phyloP scores from a whole-genome alignment of 2,797 vertebrate species.

The Gorsachius magnificus region DNA sequence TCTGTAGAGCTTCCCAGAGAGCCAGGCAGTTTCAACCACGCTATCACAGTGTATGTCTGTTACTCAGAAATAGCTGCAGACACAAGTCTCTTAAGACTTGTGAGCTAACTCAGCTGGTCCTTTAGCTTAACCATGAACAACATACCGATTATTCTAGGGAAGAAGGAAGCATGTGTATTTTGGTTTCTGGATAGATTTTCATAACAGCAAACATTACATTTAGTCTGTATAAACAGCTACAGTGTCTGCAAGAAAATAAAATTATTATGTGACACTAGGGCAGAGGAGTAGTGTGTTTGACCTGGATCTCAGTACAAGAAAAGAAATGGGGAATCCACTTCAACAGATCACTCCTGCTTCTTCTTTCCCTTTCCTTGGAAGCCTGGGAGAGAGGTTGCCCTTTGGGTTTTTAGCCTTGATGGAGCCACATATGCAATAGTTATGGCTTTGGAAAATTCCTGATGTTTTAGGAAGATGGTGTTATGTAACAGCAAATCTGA shows the following conservation, averaged over 20 bases:
- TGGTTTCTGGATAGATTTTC: conserved; percentile 13
- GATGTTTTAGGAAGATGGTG: background rate
- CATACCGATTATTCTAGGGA: background rate
- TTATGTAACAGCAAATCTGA: background rate
- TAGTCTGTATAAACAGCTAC: background rate
- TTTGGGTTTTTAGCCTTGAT: background rate
- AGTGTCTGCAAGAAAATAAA: background rate
- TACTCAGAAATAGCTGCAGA: background rate
- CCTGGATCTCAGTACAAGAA: background rate
- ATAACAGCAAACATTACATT: conserved; percentile 8
- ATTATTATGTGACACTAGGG: background rate
- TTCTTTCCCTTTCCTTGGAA: background rate
- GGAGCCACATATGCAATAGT: background rate
- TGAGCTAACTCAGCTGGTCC: background rate
- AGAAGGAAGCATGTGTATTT: background rate
- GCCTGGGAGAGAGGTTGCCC: background rate
- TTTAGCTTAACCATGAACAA: background rate
- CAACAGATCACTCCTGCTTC: background rate
- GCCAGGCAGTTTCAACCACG: background rate
- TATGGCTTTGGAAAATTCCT: background rate
- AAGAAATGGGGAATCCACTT: background rate
- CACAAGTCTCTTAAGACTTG: background rate
- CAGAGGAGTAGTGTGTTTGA: background rate
- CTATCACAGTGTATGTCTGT: background rate
- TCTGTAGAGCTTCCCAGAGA: background rate